Percentiles rank a stretch among this genome's conserved stretches.
Conservation (phyloP, 2,113 vertebrate genomes). For the Hippopotamus amphibius region DNA sequence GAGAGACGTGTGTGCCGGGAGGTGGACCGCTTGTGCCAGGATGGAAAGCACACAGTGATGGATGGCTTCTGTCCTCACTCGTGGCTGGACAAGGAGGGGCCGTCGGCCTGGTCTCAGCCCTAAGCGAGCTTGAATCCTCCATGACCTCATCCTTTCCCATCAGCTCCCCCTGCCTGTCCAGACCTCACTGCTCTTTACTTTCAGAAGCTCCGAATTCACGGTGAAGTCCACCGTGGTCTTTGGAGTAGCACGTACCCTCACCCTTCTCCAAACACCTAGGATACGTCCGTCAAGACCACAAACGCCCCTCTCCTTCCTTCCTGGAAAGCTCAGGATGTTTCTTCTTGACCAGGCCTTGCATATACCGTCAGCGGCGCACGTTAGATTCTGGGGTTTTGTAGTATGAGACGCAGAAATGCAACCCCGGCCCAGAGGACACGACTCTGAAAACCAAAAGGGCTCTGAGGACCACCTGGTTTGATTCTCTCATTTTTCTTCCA, state of each 20-base stretch:
- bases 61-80: too few species aligned
- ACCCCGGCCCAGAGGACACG: not conserved
- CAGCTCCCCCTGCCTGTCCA: not conserved
- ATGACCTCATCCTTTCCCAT: not conserved
- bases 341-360: accelerated
- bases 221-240: not conserved
- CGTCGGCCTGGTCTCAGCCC: not conserved
- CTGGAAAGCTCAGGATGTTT: accelerated
- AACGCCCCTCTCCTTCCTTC: accelerated
- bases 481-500: not conserved
- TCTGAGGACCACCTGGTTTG: accelerated
- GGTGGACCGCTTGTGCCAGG: accelerated
- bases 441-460: accelerated
- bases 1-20: not conserved
- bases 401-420: accelerated
- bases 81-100: too few species aligned
- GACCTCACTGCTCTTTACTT: accelerated
- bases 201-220: not conserved
- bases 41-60: too few species aligned
- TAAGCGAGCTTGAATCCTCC: not conserved
- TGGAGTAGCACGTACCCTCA: accelerated
- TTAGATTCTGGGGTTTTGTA: too few species aligned
- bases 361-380: accelerated
- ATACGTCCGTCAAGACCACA: too few species aligned
- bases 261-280: not conserved